Evolutionary conservation across 2,113 vertebrate genomes (phyloP), one percentile per base, ranked within the genome.

Genomic region (Amphilophus citrinellus): DNA sequence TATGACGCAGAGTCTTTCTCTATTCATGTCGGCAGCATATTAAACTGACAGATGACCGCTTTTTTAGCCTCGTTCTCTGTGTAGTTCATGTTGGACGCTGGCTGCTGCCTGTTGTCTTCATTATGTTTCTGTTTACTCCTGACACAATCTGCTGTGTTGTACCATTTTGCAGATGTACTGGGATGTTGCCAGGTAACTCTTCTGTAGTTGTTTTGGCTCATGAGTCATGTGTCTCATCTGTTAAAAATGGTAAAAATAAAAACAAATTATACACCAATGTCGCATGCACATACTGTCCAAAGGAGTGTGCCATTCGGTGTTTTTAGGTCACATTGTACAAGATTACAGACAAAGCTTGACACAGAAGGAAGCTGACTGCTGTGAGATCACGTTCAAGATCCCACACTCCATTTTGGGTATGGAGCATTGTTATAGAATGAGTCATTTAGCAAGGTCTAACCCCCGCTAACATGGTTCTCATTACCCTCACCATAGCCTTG

Each of bases 391-490:
- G 24, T 75, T 39, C 66, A 59, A 71, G 82, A 88, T 85, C 71
- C 68, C 39, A 57, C 79, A 22, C 80, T 80, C 76, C 87, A 80
- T 81, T 87, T 60, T 83, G 82, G 82, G 65, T 85, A 77, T 24
- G 71, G 53, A 91, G 81, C 89, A 87, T 90, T 84, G 77, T 87
- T 84, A 82, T 59, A 22, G 84, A 83, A 84, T 91, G 92, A 92
- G 80, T 89, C 84, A 91, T 84, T 85, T 60, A 83, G 61, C 24
- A 58, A 80, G 84, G 85, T 76, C 82, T 84, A 82, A 84, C 62
- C 81, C 68, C 77, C 58, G 8, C 59, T 77, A 88, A 68, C 86
- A 88, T 89, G 87, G 80, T 89, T 91, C 90, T 92, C 82, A 91
- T 93, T 91, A 91, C 83, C 88, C 84, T 87, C 65, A 20, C 83